phyloP scores from a whole-genome alignment of 1,140 invertebrate species.

The Steinernema feltiae region DNA sequence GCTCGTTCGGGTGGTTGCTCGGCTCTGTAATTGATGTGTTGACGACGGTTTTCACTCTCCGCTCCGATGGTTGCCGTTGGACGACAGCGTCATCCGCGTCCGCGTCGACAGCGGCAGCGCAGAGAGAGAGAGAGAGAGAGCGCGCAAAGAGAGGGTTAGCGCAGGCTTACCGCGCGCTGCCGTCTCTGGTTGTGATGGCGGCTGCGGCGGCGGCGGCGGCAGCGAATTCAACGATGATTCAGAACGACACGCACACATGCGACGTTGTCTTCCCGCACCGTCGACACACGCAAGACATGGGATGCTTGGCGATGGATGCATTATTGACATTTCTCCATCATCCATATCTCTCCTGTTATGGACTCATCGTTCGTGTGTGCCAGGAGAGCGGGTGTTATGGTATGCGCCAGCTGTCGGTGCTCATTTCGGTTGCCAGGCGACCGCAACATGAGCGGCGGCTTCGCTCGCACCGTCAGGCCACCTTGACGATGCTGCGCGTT shows the following conservation, averaged over 20 bases:
- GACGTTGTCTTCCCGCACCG: not conserved
- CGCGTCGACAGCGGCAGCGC: too few relatives aligned
- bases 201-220: too few relatives aligned
- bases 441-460: too few relatives aligned
- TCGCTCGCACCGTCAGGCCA: too few relatives aligned
- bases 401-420: not conserved
- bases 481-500: too few relatives aligned
- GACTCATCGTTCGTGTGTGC: not conserved
- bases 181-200: too few relatives aligned
- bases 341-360: not conserved
- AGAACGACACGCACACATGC: not conserved
- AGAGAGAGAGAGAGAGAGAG: too few relatives aligned
- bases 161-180: too few relatives aligned
- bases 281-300: not conserved
- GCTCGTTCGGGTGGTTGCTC: not conserved
- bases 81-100: too few relatives aligned
- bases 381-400: not conserved
- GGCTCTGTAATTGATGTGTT: conserved; percentile 8
- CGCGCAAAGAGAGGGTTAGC: too few relatives aligned
- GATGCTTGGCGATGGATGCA: not conserved
- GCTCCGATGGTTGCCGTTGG: not conserved
- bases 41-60: not conserved
- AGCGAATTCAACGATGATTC: not conserved
- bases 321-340: conserved; percentile 8
- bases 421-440: not conserved